Conservation (phyloP, 1,140 invertebrate species). For the Diabrotica undecimpunctata region DNA sequence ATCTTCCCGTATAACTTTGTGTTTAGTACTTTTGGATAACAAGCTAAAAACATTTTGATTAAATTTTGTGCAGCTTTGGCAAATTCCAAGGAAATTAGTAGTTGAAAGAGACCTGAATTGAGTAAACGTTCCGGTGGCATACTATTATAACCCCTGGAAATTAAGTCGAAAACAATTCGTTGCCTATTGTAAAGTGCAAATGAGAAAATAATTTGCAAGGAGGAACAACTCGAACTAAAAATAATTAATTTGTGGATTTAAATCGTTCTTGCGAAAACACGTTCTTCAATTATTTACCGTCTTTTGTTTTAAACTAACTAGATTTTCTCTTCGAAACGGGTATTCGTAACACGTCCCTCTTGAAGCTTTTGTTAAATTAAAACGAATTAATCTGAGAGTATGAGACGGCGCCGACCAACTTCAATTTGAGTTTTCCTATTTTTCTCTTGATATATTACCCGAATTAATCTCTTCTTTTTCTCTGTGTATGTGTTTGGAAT, state of each 20-base stretch:
- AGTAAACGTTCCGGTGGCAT: too few relatives aligned
- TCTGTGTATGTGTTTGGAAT: slow-evolving; percentile 12
- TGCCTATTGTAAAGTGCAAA: slow-evolving; percentile 5
- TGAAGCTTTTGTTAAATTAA: slow-evolving; percentile 38
- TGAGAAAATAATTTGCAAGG: slow-evolving; percentile 13
- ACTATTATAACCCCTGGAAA: too few relatives aligned
- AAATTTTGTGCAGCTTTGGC: too few relatives aligned
- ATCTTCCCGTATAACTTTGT: too few relatives aligned
- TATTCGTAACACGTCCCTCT: slow-evolving; percentile 36
- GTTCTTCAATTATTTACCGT: slow-evolving; percentile 38
- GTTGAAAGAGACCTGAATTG: too few relatives aligned
- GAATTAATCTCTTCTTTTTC: slow-evolving; percentile 16
- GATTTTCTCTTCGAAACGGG: slow-evolving; percentile 26
- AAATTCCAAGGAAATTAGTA: too few relatives aligned
- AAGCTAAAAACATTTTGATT: too few relatives aligned
- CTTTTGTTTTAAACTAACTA: slow-evolving; percentile 38
- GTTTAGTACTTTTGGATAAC: too few relatives aligned
- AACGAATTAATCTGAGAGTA: slow-evolving; percentile 37
- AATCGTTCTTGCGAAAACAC: slow-evolving; percentile 25
- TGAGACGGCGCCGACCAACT: slow-evolving; percentile 29
- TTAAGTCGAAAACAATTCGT: not conserved
- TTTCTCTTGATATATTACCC: slow-evolving; percentile 20
- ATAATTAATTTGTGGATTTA: slow-evolving; percentile 19
- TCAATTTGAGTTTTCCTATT: slow-evolving; percentile 27
- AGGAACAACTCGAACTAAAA: slow-evolving; percentile 15